These are phyloP conservation scores for Tenualosa ilisha DNA, from an alignment of 2,797 vertebrate genomes.

Conservation along the genomic window DNA sequence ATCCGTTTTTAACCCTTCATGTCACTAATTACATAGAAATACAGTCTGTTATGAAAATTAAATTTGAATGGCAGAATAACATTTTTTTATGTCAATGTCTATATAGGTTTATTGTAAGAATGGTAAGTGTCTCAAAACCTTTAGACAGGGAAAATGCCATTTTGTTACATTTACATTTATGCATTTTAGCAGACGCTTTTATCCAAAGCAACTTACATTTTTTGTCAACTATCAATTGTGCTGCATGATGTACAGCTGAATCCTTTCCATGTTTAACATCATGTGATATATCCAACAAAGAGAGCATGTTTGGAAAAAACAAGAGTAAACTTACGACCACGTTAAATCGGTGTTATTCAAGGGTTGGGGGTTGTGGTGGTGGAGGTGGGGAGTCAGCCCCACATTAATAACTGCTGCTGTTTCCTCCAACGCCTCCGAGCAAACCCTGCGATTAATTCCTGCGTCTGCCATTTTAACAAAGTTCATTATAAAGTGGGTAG, in stretches of 20 bases:
- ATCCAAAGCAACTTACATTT: no score
- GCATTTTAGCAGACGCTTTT: no score
- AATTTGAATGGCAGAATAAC: no score
- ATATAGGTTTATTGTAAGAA: no score
- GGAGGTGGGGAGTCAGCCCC: slow-evolving; percentile 63
- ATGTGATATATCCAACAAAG: neutral
- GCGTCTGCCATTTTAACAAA: slow-evolving; percentile 93
- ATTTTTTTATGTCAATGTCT: no score
- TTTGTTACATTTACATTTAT: no score
- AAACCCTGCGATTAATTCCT: slow-evolving; percentile 97
- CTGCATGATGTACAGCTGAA: neutral
- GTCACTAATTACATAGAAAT: neutral
- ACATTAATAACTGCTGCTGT: slow-evolving; percentile 91
- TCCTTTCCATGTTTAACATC: neutral
- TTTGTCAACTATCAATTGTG: neutral
- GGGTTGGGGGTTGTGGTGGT: neutral
- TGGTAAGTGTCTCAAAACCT: neutral
- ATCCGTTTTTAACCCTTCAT: neutral
- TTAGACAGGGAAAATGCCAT: no score
- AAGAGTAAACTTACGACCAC: neutral
- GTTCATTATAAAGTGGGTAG: slow-evolving; percentile 92
- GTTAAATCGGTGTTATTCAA: neutral
- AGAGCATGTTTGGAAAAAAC: neutral
- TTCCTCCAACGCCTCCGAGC: slow-evolving; percentile 94
- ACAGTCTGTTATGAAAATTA: neutral